These are phyloP conservation scores for Sarcophaga caerulescens DNA, from an alignment of 2,888 invertebrate genomes.

Conservation along the genomic window DNA sequence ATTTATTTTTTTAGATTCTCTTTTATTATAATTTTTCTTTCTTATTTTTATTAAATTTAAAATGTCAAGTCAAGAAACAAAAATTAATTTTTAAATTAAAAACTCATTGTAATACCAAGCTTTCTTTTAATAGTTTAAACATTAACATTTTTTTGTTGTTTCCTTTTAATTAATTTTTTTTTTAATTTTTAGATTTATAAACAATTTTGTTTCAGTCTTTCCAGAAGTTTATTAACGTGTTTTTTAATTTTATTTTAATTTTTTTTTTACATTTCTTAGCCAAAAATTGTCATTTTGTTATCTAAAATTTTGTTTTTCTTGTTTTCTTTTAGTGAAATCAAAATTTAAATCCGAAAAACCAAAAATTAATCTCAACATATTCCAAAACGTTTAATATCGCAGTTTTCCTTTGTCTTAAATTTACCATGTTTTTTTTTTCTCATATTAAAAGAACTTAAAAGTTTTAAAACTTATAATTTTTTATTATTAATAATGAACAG, in stretches of 20 bases:
- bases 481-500: conserved; percentile 56
- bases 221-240: conserved; percentile 62
- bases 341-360: neutral
- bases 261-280: conserved; percentile 36
- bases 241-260: conserved; percentile 7
- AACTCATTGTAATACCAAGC: conserved; percentile 61
- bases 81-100: too few relatives aligned
- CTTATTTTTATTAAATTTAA: conserved; percentile 18
- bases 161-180: conserved; percentile 31
- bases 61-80: too few relatives aligned
- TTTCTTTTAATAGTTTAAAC: conserved; percentile 34
- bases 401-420: conserved; percentile 68
- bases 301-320: conserved; percentile 10
- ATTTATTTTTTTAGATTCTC: conserved; percentile 32
- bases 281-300: conserved; percentile 44
- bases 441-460: conserved; percentile 65
- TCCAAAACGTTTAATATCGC: conserved; percentile 69
- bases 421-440: conserved; percentile 51
- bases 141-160: conserved; percentile 48
- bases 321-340: conserved; percentile 58
- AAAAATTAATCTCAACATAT: conserved; percentile 26
- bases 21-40: neutral
- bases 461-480: conserved; percentile 61
- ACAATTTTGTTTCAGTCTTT: conserved; percentile 75
- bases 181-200: conserved; percentile 71